Percentiles rank a stretch among this genome's conserved stretches.
phyloP scores from a whole-genome alignment of 2,113 vertebrate species.

The Lates calcarifer region DNA sequence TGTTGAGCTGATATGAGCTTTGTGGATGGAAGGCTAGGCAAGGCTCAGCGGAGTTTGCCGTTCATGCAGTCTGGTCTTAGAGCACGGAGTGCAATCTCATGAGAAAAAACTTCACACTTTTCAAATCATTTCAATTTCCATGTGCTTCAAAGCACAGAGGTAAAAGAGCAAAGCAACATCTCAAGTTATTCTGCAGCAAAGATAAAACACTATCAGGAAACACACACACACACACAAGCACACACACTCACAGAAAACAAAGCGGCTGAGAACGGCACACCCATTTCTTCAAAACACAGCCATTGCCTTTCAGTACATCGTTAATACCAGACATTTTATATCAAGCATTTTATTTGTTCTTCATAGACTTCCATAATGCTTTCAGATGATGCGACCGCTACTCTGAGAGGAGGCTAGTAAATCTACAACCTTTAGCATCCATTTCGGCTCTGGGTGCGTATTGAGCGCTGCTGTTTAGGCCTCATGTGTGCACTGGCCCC shows the following conservation, averaged over 20 bases:
- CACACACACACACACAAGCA: constrained; percentile 48
- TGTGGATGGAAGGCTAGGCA: constrained; percentile 55
- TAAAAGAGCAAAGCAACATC: constrained; percentile 28
- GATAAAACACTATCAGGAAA: constrained; percentile 67
- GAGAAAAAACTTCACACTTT: constrained; percentile 42
- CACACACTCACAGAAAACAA: constrained; percentile 58
- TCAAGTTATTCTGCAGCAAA: constrained; percentile 44
- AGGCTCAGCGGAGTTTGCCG: constrained; percentile 16
- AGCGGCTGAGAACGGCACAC: constrained; percentile 62
- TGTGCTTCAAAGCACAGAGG: constrained; percentile 19
- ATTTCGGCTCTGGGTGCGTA: constrained; percentile 73
- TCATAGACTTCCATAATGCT: constrained; percentile 80
- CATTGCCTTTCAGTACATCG: constrained; percentile 61
- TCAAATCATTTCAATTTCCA: constrained; percentile 8
- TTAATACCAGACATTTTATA: constrained; percentile 85
- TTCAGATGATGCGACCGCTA: constrained; percentile 78
- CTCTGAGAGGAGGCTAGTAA: constrained; percentile 81
- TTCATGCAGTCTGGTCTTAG: constrained; percentile 26
- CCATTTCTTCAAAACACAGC: constrained; percentile 72
- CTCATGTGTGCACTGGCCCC: constrained; percentile 77
- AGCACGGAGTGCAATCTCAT: neutral
- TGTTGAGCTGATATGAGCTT: constrained; percentile 68
- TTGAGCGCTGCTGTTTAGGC: constrained; percentile 80
- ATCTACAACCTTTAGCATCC: constrained; percentile 78
- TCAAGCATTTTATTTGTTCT: constrained; percentile 82